These are phyloP conservation scores for Urophycis tenuis DNA, from an alignment of 2,797 vertebrate genomes.

Conservation along the genomic window DNA sequence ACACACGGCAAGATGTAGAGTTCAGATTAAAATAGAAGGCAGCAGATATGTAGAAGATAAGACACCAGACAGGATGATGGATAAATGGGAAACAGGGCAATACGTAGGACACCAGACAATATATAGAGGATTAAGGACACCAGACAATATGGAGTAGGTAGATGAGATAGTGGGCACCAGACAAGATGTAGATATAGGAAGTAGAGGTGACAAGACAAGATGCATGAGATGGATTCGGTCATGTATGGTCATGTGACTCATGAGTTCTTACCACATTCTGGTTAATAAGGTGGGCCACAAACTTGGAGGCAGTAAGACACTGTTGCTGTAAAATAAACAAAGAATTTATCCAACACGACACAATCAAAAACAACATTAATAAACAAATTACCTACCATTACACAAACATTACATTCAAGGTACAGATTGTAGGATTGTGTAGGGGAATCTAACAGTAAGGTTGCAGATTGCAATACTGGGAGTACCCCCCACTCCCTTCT, in stretches of 20 bases:
- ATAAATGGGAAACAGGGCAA: neutral
- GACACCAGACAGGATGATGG: neutral
- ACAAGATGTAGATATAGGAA: neutral
- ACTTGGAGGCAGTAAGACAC: conserved; percentile 93
- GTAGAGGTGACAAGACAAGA: neutral
- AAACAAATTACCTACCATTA: too few relatives aligned
- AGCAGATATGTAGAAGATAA: neutral
- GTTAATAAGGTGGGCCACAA: conserved; percentile 98
- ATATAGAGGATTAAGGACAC: neutral
- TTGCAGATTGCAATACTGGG: too few relatives aligned
- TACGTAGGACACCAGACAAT: neutral
- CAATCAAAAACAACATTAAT: too few relatives aligned
- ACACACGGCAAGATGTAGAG: neutral
- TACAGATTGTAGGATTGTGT: too few relatives aligned
- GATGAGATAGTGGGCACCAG: neutral
- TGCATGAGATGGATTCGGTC: neutral
- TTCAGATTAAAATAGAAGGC: too few relatives aligned
- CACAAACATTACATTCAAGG: too few relatives aligned
- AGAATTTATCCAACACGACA: neutral
- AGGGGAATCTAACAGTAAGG: too few relatives aligned
- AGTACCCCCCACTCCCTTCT: too few relatives aligned
- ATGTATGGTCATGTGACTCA: neutral
- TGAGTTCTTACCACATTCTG: conserved; percentile 89
- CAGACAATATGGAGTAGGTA: neutral
- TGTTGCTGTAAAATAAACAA: conserved; percentile 78